Conservation (phyloP, 1,140 invertebrate species). For the Rhagoletis pomonella region DNA sequence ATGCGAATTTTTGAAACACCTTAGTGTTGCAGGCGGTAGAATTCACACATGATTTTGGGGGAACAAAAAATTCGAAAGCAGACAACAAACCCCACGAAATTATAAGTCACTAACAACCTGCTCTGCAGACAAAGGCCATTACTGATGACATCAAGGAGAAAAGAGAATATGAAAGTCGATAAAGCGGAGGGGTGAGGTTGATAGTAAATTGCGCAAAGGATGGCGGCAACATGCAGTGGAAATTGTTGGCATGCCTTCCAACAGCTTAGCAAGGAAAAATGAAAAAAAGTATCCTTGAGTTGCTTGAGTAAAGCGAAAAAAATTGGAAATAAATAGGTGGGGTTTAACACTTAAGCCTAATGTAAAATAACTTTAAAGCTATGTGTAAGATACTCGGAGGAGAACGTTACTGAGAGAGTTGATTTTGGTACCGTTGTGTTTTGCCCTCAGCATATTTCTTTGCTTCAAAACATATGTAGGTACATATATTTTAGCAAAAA, state of each 20-base stretch:
- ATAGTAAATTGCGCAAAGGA: not conserved
- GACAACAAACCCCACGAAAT: not conserved
- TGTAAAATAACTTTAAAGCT: not conserved
- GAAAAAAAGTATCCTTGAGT: not conserved
- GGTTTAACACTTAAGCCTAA: not conserved
- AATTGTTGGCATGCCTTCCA: not conserved
- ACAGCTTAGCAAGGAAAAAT: not conserved
- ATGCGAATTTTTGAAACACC: slow-evolving; percentile 32
- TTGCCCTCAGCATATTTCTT: too few species aligned
- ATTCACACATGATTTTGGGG: slow-evolving; percentile 3
- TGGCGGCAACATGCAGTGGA: not conserved
- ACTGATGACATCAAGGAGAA: not conserved
- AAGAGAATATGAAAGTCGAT: not conserved
- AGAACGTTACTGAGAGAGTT: too few species aligned
- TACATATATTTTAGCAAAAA: too few species aligned
- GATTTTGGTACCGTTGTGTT: too few species aligned
- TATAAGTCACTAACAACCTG: not conserved
- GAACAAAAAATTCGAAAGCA: not conserved
- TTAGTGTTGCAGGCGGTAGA: not conserved
- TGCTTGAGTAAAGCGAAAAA: not conserved
- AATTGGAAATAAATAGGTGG: not conserved
- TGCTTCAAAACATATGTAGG: too few species aligned
- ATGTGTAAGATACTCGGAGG: too few species aligned
- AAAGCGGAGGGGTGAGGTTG: not conserved
- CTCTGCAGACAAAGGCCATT: not conserved